A percentile compares a stretch with the other conserved stretches of the same genome.
These are phyloP conservation scores for Podarcis siculus DNA, from an alignment of 2,797 vertebrate genomes.

Conservation along the genomic window DNA sequence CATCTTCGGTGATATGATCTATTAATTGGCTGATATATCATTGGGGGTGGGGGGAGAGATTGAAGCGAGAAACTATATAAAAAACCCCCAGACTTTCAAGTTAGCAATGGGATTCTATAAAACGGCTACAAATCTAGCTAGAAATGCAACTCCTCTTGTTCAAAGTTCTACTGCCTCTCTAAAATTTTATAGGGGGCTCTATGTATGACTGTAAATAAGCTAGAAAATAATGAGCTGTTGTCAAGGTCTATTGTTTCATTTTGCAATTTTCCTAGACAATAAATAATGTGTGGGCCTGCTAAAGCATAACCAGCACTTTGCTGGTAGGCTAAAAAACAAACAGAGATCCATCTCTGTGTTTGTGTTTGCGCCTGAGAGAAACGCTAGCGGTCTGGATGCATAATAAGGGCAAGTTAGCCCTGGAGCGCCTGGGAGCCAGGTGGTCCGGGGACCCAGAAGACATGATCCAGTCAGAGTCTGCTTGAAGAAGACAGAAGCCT, in stretches of 20 bases:
- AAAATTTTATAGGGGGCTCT: neutral
- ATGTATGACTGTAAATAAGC: neutral
- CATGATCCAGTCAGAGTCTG: neutral
- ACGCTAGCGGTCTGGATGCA: neutral
- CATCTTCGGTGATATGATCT: neutral
- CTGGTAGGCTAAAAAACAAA: neutral
- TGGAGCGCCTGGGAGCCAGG: neutral
- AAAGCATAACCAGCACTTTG: neutral
- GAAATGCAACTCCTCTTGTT: neutral
- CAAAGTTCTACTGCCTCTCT: neutral
- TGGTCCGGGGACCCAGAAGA: neutral
- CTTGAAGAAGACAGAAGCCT: neutral
- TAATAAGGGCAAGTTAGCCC: neutral
- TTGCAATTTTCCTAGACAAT: neutral
- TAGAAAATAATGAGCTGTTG: conserved; percentile 6
- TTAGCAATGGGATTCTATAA: neutral
- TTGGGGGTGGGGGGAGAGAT: too few relatives aligned
- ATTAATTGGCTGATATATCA: neutral
- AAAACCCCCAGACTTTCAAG: fast-evolving
- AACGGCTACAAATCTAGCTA: neutral
- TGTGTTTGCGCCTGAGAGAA: neutral
- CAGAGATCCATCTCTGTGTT: neutral
- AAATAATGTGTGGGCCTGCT: neutral
- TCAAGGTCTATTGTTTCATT: neutral
- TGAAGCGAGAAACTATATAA: neutral